These are phyloP conservation scores for Lycocerus yunnanus DNA, from an alignment of 2,888 invertebrate genomes.

Conservation along the genomic window DNA sequence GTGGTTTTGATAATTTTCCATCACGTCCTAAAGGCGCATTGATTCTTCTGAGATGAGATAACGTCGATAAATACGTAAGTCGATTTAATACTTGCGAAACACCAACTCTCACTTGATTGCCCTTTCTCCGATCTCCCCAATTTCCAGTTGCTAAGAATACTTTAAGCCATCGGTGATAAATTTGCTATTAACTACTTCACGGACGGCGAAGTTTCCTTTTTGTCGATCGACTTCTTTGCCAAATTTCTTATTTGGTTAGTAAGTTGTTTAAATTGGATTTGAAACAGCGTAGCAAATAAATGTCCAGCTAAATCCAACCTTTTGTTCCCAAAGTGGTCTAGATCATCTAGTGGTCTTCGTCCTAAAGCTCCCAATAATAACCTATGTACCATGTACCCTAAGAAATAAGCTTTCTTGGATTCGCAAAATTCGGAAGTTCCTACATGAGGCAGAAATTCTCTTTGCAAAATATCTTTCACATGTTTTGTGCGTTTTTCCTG, in stretches of 20 bases:
- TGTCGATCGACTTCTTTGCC: too few species aligned
- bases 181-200: too few species aligned
- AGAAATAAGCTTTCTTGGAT: constrained; percentile 98
- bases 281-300: constrained; percentile 92
- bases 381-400: constrained; percentile 99
- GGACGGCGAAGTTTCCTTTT: too few species aligned
- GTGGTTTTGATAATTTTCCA: constrained; percentile 97
- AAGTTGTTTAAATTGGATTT: constrained; percentile 91
- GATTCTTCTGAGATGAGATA: constrained; percentile 96
- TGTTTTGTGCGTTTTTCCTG: constrained; percentile 99
- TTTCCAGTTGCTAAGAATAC: constrained; percentile 99
- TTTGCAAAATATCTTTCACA: constrained; percentile 98
- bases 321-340: constrained; percentile 99
- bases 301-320: constrained; percentile 97
- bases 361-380: constrained; percentile 93
- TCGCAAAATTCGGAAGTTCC: constrained; percentile 99
- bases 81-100: constrained; percentile 98
- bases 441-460: constrained; percentile 99
- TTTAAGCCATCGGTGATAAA: constrained; percentile 97
- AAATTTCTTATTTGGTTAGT: constrained; percentile 98
- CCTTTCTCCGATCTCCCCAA: too few species aligned
- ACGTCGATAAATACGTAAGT: constrained; percentile 96
- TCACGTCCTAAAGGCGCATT: constrained; percentile 99
- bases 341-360: constrained; percentile 96
- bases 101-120: constrained; percentile 96